phyloP scores from a whole-genome alignment of 2,888 invertebrate genomes.

The Cremastinae sp. region DNA sequence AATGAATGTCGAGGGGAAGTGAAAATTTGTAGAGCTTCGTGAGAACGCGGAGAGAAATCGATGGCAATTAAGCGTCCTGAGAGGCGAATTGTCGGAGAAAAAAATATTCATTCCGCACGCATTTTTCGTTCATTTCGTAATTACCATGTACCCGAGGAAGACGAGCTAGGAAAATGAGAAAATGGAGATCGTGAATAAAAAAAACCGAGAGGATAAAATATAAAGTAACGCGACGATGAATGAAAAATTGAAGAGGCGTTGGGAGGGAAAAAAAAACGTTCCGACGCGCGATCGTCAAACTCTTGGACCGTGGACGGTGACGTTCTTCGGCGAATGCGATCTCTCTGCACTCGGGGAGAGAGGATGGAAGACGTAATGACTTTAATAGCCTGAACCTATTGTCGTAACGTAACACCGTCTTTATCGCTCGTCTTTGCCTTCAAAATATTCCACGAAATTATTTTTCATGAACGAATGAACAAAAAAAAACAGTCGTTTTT shows the following conservation, averaged over 20 bases:
- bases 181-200: not conserved
- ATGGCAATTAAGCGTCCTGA: slow-evolving; percentile 49
- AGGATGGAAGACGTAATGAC: slow-evolving; percentile 49
- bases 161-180: slow-evolving; percentile 6
- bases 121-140: slow-evolving; percentile 5
- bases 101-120: slow-evolving; percentile 18
- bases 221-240: slow-evolving; percentile 11
- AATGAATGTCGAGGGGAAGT: not conserved
- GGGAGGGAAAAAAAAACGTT: not conserved
- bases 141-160: not conserved
- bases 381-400: slow-evolving; percentile 33
- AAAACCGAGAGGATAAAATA: slow-evolving; percentile 19
- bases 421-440: slow-evolving; percentile 12
- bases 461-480: not conserved
- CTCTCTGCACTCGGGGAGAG: slow-evolving; percentile 24
- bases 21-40: not conserved
- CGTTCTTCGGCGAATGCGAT: slow-evolving; percentile 9
- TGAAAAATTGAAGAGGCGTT: slow-evolving; percentile 18
- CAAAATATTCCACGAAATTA: slow-evolving; percentile 27
- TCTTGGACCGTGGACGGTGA: slow-evolving; percentile 17
- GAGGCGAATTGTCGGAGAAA: slow-evolving; percentile 14
- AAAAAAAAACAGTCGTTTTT: too few relatives aligned
- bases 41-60: slow-evolving; percentile 43
- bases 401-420: slow-evolving; percentile 26
- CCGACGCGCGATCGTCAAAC: too few relatives aligned